Percentiles rank a stretch among this genome's conserved stretches.
Conservation (phyloP, 1,140 invertebrate genomes). For the Temnothorax nylanderi region DNA sequence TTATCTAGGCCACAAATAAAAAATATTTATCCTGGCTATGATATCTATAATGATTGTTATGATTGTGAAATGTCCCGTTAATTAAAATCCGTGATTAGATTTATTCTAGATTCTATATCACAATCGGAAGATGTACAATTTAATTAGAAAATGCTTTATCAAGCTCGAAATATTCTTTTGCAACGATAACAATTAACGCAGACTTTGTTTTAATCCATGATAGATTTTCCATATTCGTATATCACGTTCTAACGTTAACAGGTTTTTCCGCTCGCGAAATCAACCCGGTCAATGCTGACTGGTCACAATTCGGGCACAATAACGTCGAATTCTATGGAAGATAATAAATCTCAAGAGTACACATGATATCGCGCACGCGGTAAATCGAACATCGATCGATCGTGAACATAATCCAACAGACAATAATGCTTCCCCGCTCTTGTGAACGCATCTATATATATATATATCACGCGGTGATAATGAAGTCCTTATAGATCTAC, state of each 20-base stretch:
- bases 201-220: background rate
- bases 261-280: conserved; percentile 7
- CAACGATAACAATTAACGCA: background rate
- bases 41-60: background rate
- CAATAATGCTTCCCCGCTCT: conserved; percentile 66
- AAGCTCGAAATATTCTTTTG: background rate
- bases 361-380: conserved; percentile 28
- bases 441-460: conserved; percentile 57
- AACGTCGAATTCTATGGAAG: conserved; percentile 42
- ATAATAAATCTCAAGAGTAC: conserved; percentile 55
- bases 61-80: background rate
- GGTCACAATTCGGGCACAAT: conserved; percentile 32
- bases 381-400: conserved; percentile 63
- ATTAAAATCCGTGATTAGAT: background rate
- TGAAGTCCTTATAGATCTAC: conserved; percentile 56
- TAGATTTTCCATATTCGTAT: background rate
- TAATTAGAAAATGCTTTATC: conserved; percentile 5
- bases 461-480: conserved; percentile 61
- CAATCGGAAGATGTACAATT: background rate
- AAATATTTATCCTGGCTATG: background rate
- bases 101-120: background rate
- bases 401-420: conserved; percentile 61
- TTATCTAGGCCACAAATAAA: background rate
- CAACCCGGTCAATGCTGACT: conserved; percentile 17
- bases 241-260: background rate